Percentiles rank a stretch among this genome's conserved stretches.
phyloP scores from a whole-genome alignment of 1,140 invertebrate species.

The Bombus confusus region DNA sequence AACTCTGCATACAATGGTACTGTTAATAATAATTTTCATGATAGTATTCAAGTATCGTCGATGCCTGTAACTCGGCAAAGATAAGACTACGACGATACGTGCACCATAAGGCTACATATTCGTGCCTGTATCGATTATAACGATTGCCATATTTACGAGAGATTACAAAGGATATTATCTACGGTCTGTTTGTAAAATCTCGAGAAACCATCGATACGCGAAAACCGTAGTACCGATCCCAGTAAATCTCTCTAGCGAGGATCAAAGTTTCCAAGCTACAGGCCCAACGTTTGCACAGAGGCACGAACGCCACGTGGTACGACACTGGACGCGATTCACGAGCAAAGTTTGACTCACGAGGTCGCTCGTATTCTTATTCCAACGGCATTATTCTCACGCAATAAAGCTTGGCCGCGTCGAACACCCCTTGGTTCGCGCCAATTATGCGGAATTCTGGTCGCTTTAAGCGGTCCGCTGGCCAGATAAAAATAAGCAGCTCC shows the following conservation, averaged over 20 bases:
- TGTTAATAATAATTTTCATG: background rate
- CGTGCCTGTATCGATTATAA: no score
- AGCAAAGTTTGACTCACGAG: background rate
- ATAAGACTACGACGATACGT: no score
- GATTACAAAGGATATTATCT: no score
- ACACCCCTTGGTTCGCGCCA: slow-evolving; percentile 4
- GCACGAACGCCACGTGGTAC: background rate
- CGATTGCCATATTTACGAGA: no score
- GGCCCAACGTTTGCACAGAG: background rate
- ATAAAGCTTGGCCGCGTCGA: background rate
- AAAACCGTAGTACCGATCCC: no score
- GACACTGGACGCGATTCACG: background rate
- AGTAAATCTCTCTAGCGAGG: background rate
- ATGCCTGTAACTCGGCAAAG: no score
- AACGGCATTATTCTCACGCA: slow-evolving; percentile 21
- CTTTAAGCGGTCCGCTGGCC: background rate
- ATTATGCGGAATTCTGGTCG: slow-evolving; percentile 35
- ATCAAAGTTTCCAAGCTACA: background rate
- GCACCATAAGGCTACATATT: no score
- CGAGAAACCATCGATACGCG: no score
- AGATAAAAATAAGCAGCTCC: no score
- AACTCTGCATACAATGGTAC: no score
- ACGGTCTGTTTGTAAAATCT: no score
- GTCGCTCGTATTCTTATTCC: background rate
- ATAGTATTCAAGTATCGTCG: background rate